Evolutionary conservation across 2,113 vertebrate genomes (phyloP).

Genomic region (Passer domesticus): DNA sequence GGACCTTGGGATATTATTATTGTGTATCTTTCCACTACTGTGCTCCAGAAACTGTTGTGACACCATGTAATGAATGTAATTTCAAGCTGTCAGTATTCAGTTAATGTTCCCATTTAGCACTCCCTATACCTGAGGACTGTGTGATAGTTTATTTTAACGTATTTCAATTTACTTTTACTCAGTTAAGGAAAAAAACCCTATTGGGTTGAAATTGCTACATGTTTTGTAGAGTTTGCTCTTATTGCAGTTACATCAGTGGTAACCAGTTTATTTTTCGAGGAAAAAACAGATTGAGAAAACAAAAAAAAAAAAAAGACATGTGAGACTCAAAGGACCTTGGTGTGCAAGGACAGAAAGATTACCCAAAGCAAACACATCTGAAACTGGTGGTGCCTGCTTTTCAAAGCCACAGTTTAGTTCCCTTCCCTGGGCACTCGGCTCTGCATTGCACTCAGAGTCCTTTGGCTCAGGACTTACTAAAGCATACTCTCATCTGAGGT

Average conservation of each 20-base stretch:
- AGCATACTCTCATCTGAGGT: not conserved
- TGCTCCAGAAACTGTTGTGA: not conserved
- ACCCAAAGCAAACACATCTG: not conserved
- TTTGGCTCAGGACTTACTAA: not conserved
- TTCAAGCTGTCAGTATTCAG: not conserved
- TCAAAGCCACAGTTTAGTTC: not conserved
- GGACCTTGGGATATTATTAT: not conserved
- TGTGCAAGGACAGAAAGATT: not conserved
- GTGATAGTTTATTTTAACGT: not conserved
- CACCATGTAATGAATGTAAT: not conserved
- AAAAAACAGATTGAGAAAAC: not conserved
- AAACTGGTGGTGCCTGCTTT: not conserved
- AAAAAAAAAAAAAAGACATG: rapidly evolving
- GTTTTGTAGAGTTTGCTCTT: not conserved
- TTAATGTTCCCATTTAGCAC: not conserved
- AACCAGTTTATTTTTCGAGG: not conserved
- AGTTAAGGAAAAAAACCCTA: not conserved
- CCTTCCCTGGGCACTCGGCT: not conserved
- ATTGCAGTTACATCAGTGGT: not conserved
- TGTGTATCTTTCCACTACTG: not conserved
- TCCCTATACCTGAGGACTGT: not conserved
- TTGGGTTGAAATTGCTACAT: not conserved
- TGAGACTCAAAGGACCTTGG: not conserved
- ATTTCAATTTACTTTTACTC: not conserved
- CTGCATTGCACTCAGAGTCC: not conserved